Evolutionary conservation across 2,113 vertebrate genomes (phyloP).

Genomic region (Saguinus imperator): DNA sequence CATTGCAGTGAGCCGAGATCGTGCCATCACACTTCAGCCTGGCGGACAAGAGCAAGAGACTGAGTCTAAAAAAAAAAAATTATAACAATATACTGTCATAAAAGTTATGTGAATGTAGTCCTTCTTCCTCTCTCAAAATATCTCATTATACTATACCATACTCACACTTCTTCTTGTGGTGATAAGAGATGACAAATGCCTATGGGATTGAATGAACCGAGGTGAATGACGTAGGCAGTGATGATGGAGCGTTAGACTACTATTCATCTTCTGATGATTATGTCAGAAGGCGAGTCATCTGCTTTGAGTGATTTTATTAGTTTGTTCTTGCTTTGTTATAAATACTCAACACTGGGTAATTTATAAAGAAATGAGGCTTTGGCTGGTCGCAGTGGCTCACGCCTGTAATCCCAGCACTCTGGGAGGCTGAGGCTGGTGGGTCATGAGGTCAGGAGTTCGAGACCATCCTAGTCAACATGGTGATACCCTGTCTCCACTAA

Average conservation of each 20-base stretch:
- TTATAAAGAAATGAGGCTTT: too few relatives aligned
- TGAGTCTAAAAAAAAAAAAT: neutral
- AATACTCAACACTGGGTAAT: too few relatives aligned
- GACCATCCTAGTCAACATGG: too few relatives aligned
- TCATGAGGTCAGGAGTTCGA: too few relatives aligned
- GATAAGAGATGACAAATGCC: neutral
- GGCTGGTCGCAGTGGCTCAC: too few relatives aligned
- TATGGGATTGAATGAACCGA: neutral
- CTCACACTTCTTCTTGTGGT: neutral
- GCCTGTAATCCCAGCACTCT: too few relatives aligned
- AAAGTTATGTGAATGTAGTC: neutral
- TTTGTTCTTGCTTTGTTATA: too few relatives aligned
- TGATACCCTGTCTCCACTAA: too few relatives aligned
- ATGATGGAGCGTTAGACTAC: neutral
- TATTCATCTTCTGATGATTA: neutral
- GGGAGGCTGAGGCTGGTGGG: too few relatives aligned
- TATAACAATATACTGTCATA: neutral
- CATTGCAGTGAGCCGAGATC: too few relatives aligned
- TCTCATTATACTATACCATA: neutral
- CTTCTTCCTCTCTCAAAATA: neutral
- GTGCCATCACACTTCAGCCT: too few relatives aligned
- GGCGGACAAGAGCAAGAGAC: too few relatives aligned
- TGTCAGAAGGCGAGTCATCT: neutral
- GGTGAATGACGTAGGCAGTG: neutral
- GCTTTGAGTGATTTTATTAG: neutral